phyloP scores from a whole-genome alignment of 2,888 invertebrate genomes.

The Thymelicus sylvestris region DNA sequence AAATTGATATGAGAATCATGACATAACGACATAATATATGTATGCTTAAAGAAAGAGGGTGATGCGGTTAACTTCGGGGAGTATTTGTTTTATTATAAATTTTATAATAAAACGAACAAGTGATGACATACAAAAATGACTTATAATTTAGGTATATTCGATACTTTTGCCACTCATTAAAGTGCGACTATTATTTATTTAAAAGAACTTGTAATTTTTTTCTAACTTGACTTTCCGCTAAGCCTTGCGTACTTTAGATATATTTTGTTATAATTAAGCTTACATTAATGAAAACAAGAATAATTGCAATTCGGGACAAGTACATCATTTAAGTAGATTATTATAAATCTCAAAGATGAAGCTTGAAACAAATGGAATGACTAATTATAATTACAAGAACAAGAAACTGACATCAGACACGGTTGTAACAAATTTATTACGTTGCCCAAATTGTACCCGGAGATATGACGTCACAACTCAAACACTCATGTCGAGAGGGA shows the following conservation, averaged over 20 bases:
- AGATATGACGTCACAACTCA: slow-evolving; percentile 66
- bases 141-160: too few relatives aligned
- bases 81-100: slow-evolving; percentile 33
- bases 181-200: too few relatives aligned
- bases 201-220: too few relatives aligned
- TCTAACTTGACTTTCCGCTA: too few relatives aligned
- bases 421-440: slow-evolving; percentile 59
- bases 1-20: slow-evolving; percentile 40
- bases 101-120: too few relatives aligned
- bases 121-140: too few relatives aligned
- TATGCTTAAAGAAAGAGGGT: slow-evolving; percentile 38
- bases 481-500: slow-evolving; percentile 69
- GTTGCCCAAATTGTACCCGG: slow-evolving; percentile 47
- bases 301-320: too few relatives aligned
- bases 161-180: too few relatives aligned
- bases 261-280: too few relatives aligned
- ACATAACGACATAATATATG: slow-evolving; percentile 38
- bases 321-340: too few relatives aligned
- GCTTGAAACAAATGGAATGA: neutral
- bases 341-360: neutral
- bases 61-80: slow-evolving; percentile 25
- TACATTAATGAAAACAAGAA: too few relatives aligned
- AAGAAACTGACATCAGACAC: slow-evolving; percentile 29
- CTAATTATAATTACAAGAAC: slow-evolving; percentile 22
- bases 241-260: too few relatives aligned